A percentile compares a stretch with the other conserved stretches of the same genome.
Conservation (phyloP, 2,797 vertebrate species). For the Clarias fuscus region DNA sequence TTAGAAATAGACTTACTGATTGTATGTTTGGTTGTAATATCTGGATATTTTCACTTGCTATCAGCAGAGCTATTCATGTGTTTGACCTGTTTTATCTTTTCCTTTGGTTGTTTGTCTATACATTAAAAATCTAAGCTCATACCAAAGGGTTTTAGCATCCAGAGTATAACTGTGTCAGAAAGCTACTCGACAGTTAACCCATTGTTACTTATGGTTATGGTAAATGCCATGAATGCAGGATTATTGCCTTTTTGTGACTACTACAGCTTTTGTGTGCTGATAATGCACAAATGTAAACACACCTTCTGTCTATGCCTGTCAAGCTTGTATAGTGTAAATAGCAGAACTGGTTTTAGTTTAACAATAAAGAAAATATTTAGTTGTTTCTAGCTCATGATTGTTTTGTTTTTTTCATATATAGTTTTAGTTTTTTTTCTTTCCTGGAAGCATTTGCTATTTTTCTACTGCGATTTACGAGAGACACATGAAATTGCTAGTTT, state of each 20-base stretch:
- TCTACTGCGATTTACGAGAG: background rate
- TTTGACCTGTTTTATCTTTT: background rate
- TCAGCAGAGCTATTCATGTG: background rate
- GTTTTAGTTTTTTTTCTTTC: background rate
- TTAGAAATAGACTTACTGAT: too few relatives aligned
- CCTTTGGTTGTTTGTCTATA: background rate
- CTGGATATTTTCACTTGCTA: too few relatives aligned
- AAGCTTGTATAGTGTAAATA: conserved; percentile 83
- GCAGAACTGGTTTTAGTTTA: conserved; percentile 74
- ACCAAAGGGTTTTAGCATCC: conserved; percentile 3
- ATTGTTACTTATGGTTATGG: background rate
- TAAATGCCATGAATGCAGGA: background rate
- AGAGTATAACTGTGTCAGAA: background rate
- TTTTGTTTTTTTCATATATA: background rate
- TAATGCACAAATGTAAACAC: conserved; percentile 76
- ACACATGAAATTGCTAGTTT: background rate
- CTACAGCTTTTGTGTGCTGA: conserved; percentile 45
- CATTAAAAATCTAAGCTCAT: background rate
- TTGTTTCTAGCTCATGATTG: conserved; percentile 67
- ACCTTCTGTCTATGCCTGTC: conserved; percentile 74
- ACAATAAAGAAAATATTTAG: conserved; percentile 77
- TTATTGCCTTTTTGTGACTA: conserved; percentile 51
- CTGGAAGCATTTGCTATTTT: background rate
- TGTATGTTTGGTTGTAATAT: too few relatives aligned
- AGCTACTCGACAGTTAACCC: background rate